phyloP scores from a whole-genome alignment of 1,140 invertebrate genomes.

The Pseudomyrmex sp. region DNA sequence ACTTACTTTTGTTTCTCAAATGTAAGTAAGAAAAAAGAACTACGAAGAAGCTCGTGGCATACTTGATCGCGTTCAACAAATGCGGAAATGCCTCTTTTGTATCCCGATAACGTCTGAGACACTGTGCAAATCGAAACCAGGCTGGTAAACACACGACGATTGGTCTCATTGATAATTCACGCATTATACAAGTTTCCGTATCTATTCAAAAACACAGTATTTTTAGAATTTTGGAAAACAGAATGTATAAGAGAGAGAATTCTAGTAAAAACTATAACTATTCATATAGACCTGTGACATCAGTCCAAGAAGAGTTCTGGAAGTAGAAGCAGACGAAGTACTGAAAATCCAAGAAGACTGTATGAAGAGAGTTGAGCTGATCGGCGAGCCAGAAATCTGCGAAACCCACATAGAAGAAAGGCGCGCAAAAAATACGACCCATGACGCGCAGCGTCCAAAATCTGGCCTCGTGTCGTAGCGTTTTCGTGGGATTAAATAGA shows the following conservation, averaged over 20 bases:
- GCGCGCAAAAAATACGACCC: slow-evolving; percentile 91
- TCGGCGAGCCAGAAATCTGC: slow-evolving; percentile 98
- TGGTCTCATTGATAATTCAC: slow-evolving; percentile 85
- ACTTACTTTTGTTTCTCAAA: slow-evolving; percentile 85
- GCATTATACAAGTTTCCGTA: slow-evolving; percentile 82
- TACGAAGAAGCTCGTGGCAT: slow-evolving; percentile 92
- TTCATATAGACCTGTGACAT: slow-evolving; percentile 76
- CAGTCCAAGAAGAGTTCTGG: slow-evolving; percentile 83
- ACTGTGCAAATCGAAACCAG: slow-evolving; percentile 95
- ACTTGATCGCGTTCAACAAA: slow-evolving; percentile 93
- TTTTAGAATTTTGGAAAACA: background rate
- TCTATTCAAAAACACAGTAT: slow-evolving; percentile 73
- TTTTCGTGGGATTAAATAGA: slow-evolving; percentile 92
- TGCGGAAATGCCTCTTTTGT: slow-evolving; percentile 89
- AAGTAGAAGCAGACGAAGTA: slow-evolving; percentile 90
- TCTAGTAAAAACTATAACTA: background rate
- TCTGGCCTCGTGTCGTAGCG: slow-evolving; percentile 92
- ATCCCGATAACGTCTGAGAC: slow-evolving; percentile 90
- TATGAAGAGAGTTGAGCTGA: slow-evolving; percentile 93
- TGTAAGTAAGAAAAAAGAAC: slow-evolving; percentile 89
- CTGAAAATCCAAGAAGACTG: slow-evolving; percentile 92
- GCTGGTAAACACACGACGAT: slow-evolving; percentile 92
- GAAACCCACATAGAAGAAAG: slow-evolving; percentile 94
- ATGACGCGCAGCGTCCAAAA: slow-evolving; percentile 86
- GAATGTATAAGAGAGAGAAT: background rate